Evolutionary conservation across 2,888 invertebrate genomes (phyloP), one percentile per base, ranked within the genome.

Genomic region (Lamellibrachia columna): DNA sequence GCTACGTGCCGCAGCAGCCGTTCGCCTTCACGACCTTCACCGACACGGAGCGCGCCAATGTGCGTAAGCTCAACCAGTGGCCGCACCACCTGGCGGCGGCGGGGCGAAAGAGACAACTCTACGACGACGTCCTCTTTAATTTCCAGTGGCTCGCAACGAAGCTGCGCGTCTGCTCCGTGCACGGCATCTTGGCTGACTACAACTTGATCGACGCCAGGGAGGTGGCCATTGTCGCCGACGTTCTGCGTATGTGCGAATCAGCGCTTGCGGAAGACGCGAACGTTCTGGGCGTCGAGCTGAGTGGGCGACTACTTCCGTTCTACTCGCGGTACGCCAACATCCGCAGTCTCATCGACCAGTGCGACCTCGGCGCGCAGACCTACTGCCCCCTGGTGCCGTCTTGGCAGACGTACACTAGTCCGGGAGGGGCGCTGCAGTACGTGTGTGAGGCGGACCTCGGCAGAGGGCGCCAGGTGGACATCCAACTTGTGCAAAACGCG

Each of bases 221-320:
- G 96, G 97, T 99, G 7, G 98, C 98, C 97, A 96, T 99, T 90
- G 98, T 99, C 2, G 99, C 99, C 0, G 99, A 99, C 96, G 99
- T 99, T 0, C 96, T 99, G 3, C 97, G 99, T 91, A 97, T 99
- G 90, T 99, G 99, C 0, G 99, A 99, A 0, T 99, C 99, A 1
- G 98, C 99, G 94, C 97, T 94, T 91, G 91, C 92, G 15, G 90
- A 90, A 53, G 93, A 94, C 90, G 92, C 93, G 8, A 91, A 93
- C 22, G 91, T 93, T 3, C 92, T 94, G 11, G 92, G 93, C 15
- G 9, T 93, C 22, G 94, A 94, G 90, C 7, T 94, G 2, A 90
- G 92, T 15, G 93, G 94, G 1, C 53, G 93, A 22, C 92, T 93
- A 2, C 93, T 94, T 7, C 94, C 94, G 28, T 95, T 95, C 92